These are phyloP conservation scores for Tinamus guttatus DNA, from an alignment of 2,113 vertebrate species.

Conservation along the genomic window DNA sequence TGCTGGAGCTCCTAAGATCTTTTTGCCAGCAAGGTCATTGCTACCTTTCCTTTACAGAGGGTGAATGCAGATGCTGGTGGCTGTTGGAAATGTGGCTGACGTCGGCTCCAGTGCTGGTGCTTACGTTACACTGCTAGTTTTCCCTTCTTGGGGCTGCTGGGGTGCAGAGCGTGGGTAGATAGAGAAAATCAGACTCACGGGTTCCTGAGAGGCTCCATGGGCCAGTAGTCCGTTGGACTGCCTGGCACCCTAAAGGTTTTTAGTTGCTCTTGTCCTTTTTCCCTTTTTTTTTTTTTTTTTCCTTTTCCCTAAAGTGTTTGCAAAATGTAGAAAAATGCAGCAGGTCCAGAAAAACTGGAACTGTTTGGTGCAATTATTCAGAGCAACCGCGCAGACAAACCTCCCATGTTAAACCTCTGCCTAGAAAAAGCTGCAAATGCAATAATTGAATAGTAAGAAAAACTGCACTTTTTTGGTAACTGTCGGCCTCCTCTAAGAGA, in stretches of 20 bases:
- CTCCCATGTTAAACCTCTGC: background rate
- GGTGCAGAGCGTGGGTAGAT: background rate
- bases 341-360: constrained; percentile 83
- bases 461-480: background rate
- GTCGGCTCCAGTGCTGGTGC: accelerated
- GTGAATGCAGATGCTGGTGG: background rate
- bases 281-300: background rate
- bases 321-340: constrained; percentile 76
- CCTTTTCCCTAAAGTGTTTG: constrained; percentile 28
- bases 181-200: background rate
- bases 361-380: constrained; percentile 57
- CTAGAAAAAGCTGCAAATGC: background rate
- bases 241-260: background rate
- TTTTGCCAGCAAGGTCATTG: background rate
- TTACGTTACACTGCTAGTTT: accelerated
- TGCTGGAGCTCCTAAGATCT: background rate
- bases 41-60: background rate
- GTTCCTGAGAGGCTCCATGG: background rate
- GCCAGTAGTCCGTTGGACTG: background rate
- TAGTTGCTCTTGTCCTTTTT: background rate
- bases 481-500: background rate
- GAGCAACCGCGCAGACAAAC: background rate
- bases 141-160: background rate
- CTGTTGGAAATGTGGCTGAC: background rate
- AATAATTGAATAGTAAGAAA: background rate